Evolutionary conservation across 2,113 vertebrate species (phyloP).

Genomic region (Ptyas mucosa): DNA sequence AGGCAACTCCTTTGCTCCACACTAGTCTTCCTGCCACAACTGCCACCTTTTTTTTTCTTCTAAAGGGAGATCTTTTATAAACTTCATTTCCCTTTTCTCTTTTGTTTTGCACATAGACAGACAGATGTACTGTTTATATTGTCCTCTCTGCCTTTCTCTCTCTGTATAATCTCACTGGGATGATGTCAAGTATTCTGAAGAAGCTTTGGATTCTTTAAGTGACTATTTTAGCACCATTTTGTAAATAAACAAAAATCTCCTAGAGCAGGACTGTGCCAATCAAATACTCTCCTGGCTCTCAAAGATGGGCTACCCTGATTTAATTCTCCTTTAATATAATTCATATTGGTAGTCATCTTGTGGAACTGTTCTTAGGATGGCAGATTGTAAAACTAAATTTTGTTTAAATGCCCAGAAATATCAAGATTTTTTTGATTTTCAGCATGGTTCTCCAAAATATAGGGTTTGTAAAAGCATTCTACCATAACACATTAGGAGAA

Average conservation of each 20-base stretch:
- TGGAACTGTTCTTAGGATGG: background rate
- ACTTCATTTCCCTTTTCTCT: background rate
- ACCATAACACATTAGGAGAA: background rate
- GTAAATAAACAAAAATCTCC: background rate
- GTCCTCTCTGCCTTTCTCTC: background rate
- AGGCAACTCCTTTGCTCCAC: background rate
- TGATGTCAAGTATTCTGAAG: background rate
- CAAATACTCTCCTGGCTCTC: background rate
- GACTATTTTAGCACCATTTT: background rate
- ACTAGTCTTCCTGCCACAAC: background rate
- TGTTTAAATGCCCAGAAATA: background rate
- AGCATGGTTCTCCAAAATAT: background rate
- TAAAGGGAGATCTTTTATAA: background rate
- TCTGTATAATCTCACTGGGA: background rate
- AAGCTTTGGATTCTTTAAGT: background rate
- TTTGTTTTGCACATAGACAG: background rate
- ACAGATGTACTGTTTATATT: background rate
- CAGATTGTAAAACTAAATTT: background rate
- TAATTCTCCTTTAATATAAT: background rate
- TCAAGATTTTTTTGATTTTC: background rate
- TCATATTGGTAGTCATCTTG: background rate
- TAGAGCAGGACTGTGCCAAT: background rate
- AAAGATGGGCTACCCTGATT: background rate
- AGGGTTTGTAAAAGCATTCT: background rate
- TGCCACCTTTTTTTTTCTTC: background rate